These are phyloP conservation scores for Hydrotaea diabolus DNA, from an alignment of 2,888 invertebrate genomes.

Conservation along the genomic window DNA sequence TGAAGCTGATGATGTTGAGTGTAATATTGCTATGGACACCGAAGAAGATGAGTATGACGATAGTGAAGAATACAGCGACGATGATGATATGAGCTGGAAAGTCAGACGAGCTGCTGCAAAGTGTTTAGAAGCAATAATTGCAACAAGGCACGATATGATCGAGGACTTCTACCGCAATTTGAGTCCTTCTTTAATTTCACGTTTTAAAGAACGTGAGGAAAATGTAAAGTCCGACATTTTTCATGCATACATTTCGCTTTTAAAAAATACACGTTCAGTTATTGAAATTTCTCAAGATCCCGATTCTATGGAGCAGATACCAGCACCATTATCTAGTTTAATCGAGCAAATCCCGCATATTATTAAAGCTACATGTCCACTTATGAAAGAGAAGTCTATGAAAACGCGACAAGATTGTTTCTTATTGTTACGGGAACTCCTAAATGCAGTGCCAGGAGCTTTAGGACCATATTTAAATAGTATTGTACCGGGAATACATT, in stretches of 20 bases:
- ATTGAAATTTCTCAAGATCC: slow-evolving; percentile 85
- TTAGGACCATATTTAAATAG: slow-evolving; percentile 91
- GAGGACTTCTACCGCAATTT: slow-evolving; percentile 93
- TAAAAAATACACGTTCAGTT: slow-evolving; percentile 92
- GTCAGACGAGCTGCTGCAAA: slow-evolving; percentile 97
- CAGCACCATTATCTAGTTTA: slow-evolving; percentile 85
- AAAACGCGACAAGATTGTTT: slow-evolving; percentile 96
- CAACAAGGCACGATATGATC: slow-evolving; percentile 94
- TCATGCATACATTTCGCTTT: slow-evolving; percentile 95
- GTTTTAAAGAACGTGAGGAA: slow-evolving; percentile 99
- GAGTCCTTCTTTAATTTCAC: slow-evolving; percentile 93
- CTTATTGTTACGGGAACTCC: slow-evolving; percentile 93
- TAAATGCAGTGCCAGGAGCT: slow-evolving; percentile 93
- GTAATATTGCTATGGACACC: slow-evolving; percentile 87
- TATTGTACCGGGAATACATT: slow-evolving; percentile 93
- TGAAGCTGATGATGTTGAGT: slow-evolving; percentile 91
- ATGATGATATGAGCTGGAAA: slow-evolving; percentile 99
- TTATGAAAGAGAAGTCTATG: slow-evolving; percentile 92
- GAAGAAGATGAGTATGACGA: slow-evolving; percentile 89
- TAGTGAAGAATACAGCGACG: slow-evolving; percentile 98
- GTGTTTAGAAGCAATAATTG: slow-evolving; percentile 96
- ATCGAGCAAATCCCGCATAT: slow-evolving; percentile 86
- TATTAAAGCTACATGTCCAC: slow-evolving; percentile 93
- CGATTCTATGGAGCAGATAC: slow-evolving; percentile 87
- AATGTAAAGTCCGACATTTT: slow-evolving; percentile 99